Base-by-base conservation (phyloP, 1,140 invertebrate species). In the Spodoptera litura region DNA sequence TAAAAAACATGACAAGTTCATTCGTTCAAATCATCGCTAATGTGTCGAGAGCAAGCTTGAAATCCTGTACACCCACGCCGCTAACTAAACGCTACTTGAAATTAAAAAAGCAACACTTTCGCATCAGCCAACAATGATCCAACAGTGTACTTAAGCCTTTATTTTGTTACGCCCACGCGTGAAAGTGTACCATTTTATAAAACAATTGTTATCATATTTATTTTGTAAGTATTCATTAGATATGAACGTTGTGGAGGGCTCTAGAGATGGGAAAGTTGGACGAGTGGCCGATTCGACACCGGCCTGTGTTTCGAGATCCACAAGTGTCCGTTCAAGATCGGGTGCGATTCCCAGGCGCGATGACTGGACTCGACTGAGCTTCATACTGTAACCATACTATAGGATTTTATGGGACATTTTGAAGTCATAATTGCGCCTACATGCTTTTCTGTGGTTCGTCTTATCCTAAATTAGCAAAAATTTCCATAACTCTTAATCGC, bases 261-360 rank as follows among this genome's bases (percentile, higher is more conserved):
- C 76, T 77, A 75, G 66, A 55, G 55, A 59, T 77, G 83, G 87
- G 86, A 85, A 87, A 88, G 85, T 81, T 59, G 71, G 51, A 80
- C 78, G 64, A 89, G 86, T 84, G 86, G 87, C 87, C 86, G 88
- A 91, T 85, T 89, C 87, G 86, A 86, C 88, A 86, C 56, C 88
- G 85, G 83, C 80, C 85, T 85, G 83, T 89, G 88, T 90, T 90
- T 89, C 86, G 82, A 84, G 74, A 53, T 68, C 51, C 44, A 79
- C 78, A 81, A 80, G 79, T 75, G 82, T 62, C 71, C 62, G 81
- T 81, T 83, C 77, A 72, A 84, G 81, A 79, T 83, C 78, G 66
- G 27, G 38, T 59, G 56, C 73, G 68, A 85, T 90, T 91, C 89
- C 87, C 89, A 91, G 81, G 80, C 85, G 81, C 72, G 71, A 84